Base-by-base conservation (phyloP, 2,113 vertebrate species). In the Sakesphorus luctuosus region DNA sequence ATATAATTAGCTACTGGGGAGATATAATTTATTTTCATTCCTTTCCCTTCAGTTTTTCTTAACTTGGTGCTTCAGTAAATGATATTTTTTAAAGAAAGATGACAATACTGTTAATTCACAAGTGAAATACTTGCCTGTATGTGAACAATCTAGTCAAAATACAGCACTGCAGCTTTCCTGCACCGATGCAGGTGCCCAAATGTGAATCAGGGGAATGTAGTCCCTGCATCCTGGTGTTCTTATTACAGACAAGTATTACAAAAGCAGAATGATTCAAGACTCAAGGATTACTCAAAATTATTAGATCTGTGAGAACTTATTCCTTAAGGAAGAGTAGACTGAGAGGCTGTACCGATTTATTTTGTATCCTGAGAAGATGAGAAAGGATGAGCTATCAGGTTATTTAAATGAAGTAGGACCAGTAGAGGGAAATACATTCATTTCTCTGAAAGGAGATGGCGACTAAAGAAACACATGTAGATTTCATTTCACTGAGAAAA, bases 401-500 rank as follows among this genome's bases (percentile, higher is more conserved):
- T 94, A 36, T 91, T 94, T 92, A 89, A 86, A 3, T 3, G 33
- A 86, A 84, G 23, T 58, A 55, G 59, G 52, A 47, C 18, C 28
- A 43, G 14, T 81, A 25, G 38, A 68, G 40, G 35, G 36, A 94
- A 53, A 71, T 36, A 38, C 47, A 72, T 92, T 84, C 25, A 63
- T 91, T 94, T 72, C 29, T 89, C 17, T 87, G 91, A 79, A 81
- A 82, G 84, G 31, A 72, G 26, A 23, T 25, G 13, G 19, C 17
- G 13, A 61, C 52, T 78, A 25, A 87, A 55, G 80, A 87, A 94
- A 63, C 0, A 6, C 8, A 23, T 44, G 18, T 59, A 61, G 47
- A 59, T 67, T 92, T 81, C 12, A 67, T 86, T 96, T 92, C 26
- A 28, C 52, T 87, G 84, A 87, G 55, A 74, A 94, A 80, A 86